Percentiles rank a stretch among this genome's conserved stretches.
These are phyloP conservation scores for Drosophila asahinai DNA, from an alignment of 1,140 invertebrate species.

Conservation along the genomic window DNA sequence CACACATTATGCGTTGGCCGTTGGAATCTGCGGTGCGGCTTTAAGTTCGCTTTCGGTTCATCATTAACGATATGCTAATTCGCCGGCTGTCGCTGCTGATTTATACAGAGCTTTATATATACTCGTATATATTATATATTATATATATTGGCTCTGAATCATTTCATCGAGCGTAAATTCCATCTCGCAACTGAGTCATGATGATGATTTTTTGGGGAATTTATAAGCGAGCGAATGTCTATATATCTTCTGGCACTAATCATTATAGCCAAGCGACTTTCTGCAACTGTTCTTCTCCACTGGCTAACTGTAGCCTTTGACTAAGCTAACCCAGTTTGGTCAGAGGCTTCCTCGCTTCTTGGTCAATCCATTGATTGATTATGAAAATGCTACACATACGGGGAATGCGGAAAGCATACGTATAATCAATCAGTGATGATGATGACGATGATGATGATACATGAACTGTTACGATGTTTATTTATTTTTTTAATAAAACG, in stretches of 20 bases:
- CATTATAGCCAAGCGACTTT: constrained; percentile 6
- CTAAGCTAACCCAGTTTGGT: constrained; percentile 14
- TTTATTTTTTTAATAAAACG: constrained; percentile 64
- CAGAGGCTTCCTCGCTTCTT: background rate
- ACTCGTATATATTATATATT: constrained; percentile 6
- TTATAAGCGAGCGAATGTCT: background rate
- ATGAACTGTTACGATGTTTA: constrained; percentile 65
- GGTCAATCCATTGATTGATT: constrained; percentile 58
- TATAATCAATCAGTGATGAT: constrained; percentile 41
- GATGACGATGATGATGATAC: constrained; percentile 31
- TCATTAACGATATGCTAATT: constrained; percentile 49
- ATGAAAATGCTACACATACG: constrained; percentile 58
- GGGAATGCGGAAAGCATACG: constrained; percentile 41
- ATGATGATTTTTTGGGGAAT: background rate
- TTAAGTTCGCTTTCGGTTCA: constrained; percentile 11
- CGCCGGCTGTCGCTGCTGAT: constrained; percentile 32
- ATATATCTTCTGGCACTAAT: background rate
- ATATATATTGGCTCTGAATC: constrained; percentile 18
- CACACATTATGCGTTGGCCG: constrained; percentile 48
- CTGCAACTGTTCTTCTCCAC: constrained; percentile 21
- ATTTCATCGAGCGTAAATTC: constrained; percentile 21
- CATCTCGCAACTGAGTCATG: constrained; percentile 19
- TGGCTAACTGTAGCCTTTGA: constrained; percentile 7
- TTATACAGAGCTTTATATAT: constrained; percentile 18
- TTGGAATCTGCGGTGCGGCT: background rate